Conservation (phyloP, 2,113 vertebrate species). For the Alectura lathami region DNA sequence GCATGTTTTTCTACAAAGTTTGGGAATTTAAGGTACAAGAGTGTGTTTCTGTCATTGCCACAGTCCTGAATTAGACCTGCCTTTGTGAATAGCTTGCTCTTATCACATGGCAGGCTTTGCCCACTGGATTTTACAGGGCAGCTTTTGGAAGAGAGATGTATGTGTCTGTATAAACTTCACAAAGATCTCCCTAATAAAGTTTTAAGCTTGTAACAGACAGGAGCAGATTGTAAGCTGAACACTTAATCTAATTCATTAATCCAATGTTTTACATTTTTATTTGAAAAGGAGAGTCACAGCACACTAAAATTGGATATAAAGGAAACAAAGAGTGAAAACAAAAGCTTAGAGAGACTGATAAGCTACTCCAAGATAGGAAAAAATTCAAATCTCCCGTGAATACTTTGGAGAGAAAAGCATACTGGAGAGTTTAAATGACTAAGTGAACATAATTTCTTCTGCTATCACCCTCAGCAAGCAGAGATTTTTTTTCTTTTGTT, state of each 20-base stretch:
- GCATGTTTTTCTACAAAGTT: background rate
- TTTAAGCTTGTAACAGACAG: background rate
- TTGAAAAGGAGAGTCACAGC: slow-evolving; percentile 35
- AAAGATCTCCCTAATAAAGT: background rate
- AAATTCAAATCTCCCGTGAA: slow-evolving; percentile 16
- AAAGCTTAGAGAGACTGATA: slow-evolving; percentile 2
- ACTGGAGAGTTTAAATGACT: background rate
- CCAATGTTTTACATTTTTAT: slow-evolving; percentile 18
- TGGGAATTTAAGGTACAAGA: background rate
- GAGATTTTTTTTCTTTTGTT: background rate
- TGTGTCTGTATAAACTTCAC: background rate
- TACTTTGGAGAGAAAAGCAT: background rate
- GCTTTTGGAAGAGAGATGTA: background rate
- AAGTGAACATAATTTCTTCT: slow-evolving; percentile 29
- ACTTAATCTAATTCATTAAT: slow-evolving; percentile 16
- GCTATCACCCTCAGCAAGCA: background rate
- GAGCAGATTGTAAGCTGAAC: background rate
- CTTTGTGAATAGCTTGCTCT: background rate
- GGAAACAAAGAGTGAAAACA: slow-evolving; percentile 10
- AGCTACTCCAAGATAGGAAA: background rate
- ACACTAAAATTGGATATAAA: background rate
- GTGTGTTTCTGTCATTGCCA: fast-evolving
- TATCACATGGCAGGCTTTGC: fast-evolving
- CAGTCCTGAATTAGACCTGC: background rate
- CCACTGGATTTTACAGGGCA: background rate